These are phyloP conservation scores for Corythornis vintsioides DNA, from an alignment of 2,113 vertebrate species.

Conservation along the genomic window DNA sequence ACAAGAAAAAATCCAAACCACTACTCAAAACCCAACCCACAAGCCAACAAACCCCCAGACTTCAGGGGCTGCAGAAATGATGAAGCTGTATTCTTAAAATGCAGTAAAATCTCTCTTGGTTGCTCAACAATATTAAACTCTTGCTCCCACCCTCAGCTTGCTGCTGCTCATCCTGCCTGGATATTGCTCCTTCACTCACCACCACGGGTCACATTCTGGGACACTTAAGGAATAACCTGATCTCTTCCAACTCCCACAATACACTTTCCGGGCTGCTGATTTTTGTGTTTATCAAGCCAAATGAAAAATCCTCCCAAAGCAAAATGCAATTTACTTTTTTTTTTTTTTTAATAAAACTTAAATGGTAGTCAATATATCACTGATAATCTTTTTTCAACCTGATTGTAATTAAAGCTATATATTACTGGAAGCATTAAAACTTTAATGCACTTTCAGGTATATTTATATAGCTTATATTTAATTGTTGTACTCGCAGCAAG, in stretches of 20 bases:
- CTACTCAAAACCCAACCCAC: neutral
- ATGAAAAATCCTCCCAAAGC: neutral
- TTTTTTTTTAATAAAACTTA: neutral
- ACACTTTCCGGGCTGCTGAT: neutral
- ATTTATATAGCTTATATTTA: neutral
- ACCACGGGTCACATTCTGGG: neutral
- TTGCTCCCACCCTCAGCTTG: neutral
- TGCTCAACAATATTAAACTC: neutral
- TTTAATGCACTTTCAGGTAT: neutral
- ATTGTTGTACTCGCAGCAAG: neutral
- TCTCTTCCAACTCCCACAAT: neutral
- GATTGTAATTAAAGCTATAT: conserved; percentile 24
- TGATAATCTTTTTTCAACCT: neutral
- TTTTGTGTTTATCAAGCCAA: neutral
- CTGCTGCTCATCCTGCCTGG: neutral
- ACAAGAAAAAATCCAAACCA: neutral
- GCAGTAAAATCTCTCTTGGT: neutral
- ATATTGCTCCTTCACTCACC: neutral
- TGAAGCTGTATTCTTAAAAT: fast-evolving
- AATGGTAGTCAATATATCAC: neutral
- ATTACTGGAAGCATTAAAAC: neutral
- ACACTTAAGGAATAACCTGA: neutral
- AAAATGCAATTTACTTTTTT: neutral
- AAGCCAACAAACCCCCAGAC: neutral
- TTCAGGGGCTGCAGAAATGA: neutral